Evolutionary conservation across 2,888 invertebrate genomes (phyloP).

Genomic region (Octodonta nipae): DNA sequence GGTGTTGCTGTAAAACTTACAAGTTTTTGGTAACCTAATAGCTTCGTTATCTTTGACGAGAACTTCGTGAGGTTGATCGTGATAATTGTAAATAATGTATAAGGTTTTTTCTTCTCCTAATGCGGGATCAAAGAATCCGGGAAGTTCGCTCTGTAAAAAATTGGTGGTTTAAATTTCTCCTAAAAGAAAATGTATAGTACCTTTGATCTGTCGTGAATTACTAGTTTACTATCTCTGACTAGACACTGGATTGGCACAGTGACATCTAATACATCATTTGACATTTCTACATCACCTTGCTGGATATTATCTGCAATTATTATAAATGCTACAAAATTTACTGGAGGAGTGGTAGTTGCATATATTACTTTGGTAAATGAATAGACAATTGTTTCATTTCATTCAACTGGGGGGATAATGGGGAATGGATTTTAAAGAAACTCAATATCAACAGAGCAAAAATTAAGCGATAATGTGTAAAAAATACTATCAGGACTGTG

Average conservation of each 20-base stretch:
- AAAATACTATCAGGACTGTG: too few relatives aligned
- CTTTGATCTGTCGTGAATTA: slow-evolving; percentile 74
- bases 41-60: slow-evolving; percentile 68
- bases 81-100: slow-evolving; percentile 73
- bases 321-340: background rate
- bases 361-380: too few relatives aligned
- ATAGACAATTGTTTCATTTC: too few relatives aligned
- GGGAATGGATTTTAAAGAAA: too few relatives aligned
- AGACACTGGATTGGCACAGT: slow-evolving; percentile 90
- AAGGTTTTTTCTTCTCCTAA: slow-evolving; percentile 83
- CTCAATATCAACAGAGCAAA: too few relatives aligned
- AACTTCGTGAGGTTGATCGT: slow-evolving; percentile 64
- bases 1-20: slow-evolving; percentile 36
- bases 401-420: too few relatives aligned
- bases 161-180: background rate
- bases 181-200: slow-evolving; percentile 36
- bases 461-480: too few relatives aligned
- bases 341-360: too few relatives aligned
- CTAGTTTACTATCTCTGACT: slow-evolving; percentile 78
- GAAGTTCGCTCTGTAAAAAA: slow-evolving; percentile 61
- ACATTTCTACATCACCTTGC: slow-evolving; percentile 19
- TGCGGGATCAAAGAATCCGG: slow-evolving; percentile 94
- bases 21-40: slow-evolving; percentile 61
- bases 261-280: slow-evolving; percentile 66
- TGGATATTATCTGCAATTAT: slow-evolving; percentile 10